Base-by-base conservation (phyloP, 2,797 vertebrate genomes). In the Holocentrus rufus region DNA sequence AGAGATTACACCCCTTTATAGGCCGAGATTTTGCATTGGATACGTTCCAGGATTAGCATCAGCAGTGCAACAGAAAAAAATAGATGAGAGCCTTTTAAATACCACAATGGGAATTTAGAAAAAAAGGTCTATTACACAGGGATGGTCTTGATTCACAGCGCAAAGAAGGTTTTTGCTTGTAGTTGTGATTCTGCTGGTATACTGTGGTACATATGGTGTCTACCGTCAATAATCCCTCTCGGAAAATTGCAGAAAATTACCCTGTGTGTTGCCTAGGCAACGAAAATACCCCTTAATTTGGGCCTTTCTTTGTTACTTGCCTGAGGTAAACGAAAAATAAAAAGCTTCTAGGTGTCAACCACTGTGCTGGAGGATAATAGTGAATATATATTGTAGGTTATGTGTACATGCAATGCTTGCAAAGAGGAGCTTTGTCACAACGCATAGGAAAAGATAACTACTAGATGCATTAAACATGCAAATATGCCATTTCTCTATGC, bases 281-380 rank as follows among this genome's bases (percentile, higher is more conserved):
- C 94, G 90, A 87, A 89, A 84, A 92, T 82, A 93, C 86, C 93
- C 92, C 86, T 81, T 91, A 91, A 94, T 94, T 94, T 92, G 74
- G 72, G 78, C 58, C 83, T 88, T 89, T 92, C 82, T 91, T 87
- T 71, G 76, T 76, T 80, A 87, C 88, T 90, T 82, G 87, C 82
- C 77, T 62, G 77, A 74, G 80, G 87, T 81, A 65, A 65, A 69
- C 1, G 27, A 65, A 44, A 76, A 85, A 78, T 46, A 64, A 81
- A 81, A 88, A 77, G 76, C 77, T 49, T 7, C 9, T 47, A 76
- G 67, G 74, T 56, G 81, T 73, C 85, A 74, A 25, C 77, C 72
- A 69, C 6, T 0, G 69, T 0, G 0, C 36, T 34, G 22, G 46
- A 18, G 14, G 74, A 31, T 67, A 70, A 13, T 34, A 23, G 34